A percentile compares a stretch with the other conserved stretches of the same genome.
Conservation (phyloP, 2,888 invertebrate species). For the Macaria notata region DNA sequence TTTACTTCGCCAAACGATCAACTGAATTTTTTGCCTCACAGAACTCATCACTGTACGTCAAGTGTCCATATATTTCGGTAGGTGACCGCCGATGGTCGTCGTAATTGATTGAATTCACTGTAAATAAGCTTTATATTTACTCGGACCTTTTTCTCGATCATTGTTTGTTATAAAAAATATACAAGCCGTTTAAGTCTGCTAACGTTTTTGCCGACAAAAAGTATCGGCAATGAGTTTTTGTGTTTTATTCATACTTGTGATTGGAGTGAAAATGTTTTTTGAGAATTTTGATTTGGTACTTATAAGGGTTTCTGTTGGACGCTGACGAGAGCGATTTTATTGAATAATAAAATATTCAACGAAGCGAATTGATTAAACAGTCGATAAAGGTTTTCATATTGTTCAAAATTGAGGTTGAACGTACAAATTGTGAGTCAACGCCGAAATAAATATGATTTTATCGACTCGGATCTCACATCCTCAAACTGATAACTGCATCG, state of each 20-base stretch:
- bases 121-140: slow-evolving; percentile 63
- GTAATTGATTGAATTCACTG: slow-evolving; percentile 75
- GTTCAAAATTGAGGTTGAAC: too few species aligned
- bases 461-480: too few species aligned
- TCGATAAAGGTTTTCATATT: background rate
- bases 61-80: slow-evolving; percentile 71
- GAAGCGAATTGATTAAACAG: slow-evolving; percentile 6
- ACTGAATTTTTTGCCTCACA: slow-evolving; percentile 64
- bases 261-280: slow-evolving; percentile 28
- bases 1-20: slow-evolving; percentile 60
- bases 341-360: slow-evolving; percentile 28
- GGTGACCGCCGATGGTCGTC: slow-evolving; percentile 55
- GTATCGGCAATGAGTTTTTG: slow-evolving; percentile 28
- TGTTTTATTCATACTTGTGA: slow-evolving; percentile 39
- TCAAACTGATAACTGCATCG: slow-evolving; percentile 42
- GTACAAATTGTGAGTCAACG: too few species aligned
- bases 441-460: too few species aligned
- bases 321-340: slow-evolving; percentile 18
- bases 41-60: slow-evolving; percentile 68
- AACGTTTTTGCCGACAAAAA: slow-evolving; percentile 43
- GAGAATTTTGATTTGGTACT: slow-evolving; percentile 28
- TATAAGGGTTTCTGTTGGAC: slow-evolving; percentile 18
- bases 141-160: slow-evolving; percentile 32
- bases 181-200: slow-evolving; percentile 35
- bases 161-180: slow-evolving; percentile 37